Evolutionary conservation across 23 tunicate genomes (phyloP).

Genomic region (Styela clava): DNA sequence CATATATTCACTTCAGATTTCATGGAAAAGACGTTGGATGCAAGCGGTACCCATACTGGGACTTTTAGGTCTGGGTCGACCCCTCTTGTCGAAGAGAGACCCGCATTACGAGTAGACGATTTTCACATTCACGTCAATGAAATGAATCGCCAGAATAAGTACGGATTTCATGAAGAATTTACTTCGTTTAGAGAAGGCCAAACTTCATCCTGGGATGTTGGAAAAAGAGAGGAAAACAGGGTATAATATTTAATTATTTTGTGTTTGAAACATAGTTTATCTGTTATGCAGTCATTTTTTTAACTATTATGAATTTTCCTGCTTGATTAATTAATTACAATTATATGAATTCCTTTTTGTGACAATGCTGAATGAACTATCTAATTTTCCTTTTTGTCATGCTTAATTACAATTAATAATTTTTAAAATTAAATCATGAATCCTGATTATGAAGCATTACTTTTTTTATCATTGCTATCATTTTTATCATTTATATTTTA

Average conservation of each 20-base stretch:
- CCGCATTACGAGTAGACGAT: slow-evolving; percentile 92
- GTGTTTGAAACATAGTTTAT: background rate
- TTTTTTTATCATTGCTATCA: too few relatives aligned
- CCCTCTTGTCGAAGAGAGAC: slow-evolving; percentile 59
- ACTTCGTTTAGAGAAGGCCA: slow-evolving; percentile 65
- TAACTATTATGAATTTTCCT: background rate
- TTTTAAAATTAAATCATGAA: too few relatives aligned
- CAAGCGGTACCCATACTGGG: slow-evolving; percentile 13
- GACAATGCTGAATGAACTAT: too few relatives aligned
- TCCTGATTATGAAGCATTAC: too few relatives aligned
- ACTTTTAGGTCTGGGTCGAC: slow-evolving; percentile 12
- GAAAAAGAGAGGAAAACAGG: slow-evolving; percentile 52
- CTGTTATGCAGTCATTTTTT: background rate
- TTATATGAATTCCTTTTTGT: too few relatives aligned
- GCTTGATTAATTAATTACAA: too few relatives aligned
- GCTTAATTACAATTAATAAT: too few relatives aligned
- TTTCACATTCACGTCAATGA: slow-evolving; percentile 95
- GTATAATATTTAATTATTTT: background rate
- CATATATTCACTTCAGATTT: too few relatives aligned
- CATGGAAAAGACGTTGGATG: slow-evolving; percentile 64
- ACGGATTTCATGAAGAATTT: slow-evolving; percentile 96
- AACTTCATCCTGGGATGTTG: slow-evolving; percentile 81
- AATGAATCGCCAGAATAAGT: slow-evolving; percentile 79
- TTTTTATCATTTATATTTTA: too few relatives aligned
- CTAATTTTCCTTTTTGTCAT: too few relatives aligned